Percentiles rank a stretch among this genome's conserved stretches.
phyloP scores from a whole-genome alignment of 2,888 invertebrate species.

The Ichneumoninae sp. region DNA sequence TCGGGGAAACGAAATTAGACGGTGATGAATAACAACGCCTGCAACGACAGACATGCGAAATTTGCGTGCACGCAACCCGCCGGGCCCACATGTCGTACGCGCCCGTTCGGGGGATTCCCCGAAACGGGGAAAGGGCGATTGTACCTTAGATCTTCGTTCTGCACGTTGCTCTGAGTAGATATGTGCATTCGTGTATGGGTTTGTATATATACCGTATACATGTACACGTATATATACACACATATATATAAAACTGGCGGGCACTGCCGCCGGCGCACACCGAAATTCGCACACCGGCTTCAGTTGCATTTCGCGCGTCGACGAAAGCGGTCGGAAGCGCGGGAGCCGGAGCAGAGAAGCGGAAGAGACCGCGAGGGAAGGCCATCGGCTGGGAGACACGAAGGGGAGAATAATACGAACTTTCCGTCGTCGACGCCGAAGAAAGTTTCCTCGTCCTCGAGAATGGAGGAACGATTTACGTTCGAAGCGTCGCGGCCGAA shows the following conservation, averaged over 20 bases:
- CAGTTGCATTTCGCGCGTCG: slow-evolving; percentile 69
- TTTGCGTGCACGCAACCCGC: slow-evolving; percentile 41
- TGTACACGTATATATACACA: neutral
- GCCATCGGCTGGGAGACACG: neutral
- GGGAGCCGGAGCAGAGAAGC: neutral
- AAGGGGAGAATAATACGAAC: neutral
- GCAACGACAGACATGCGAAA: slow-evolving; percentile 8
- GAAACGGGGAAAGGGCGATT: neutral
- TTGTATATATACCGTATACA: slow-evolving; percentile 8
- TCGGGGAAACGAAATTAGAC: slow-evolving; percentile 29
- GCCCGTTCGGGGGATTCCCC: slow-evolving; percentile 1
- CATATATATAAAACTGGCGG: slow-evolving; percentile 13
- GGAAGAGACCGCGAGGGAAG: neutral
- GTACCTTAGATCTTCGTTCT: slow-evolving; percentile 6
- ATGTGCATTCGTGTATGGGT: neutral
- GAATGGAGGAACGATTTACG: slow-evolving; percentile 9
- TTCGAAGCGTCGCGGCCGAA: neutral
- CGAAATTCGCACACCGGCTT: slow-evolving; percentile 53
- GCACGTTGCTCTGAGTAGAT: neutral
- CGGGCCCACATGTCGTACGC: slow-evolving; percentile 2
- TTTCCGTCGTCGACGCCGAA: neutral
- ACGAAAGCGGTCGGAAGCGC: slow-evolving; percentile 42
- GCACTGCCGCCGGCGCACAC: slow-evolving; percentile 49
- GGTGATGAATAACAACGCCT: neutral
- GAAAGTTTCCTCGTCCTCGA: neutral